Evolutionary conservation across 2,797 vertebrate species (phyloP), one percentile per base, ranked within the genome.

Genomic region (Chelidonichthys spinosus): DNA sequence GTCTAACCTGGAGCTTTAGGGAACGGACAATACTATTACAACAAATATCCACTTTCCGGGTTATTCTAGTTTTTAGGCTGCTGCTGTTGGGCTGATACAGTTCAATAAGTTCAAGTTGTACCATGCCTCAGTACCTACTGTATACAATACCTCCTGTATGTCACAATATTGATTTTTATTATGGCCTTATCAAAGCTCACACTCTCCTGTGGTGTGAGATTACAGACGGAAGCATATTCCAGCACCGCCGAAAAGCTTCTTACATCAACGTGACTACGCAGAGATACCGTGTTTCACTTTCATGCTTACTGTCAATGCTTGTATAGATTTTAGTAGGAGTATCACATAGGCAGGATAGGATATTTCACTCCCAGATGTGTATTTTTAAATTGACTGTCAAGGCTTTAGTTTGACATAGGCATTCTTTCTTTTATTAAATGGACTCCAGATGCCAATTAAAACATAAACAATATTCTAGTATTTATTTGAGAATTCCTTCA

Each of bases 91-190:
- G 11, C 43, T 40, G 4, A 50, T 50, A 53, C 15, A 36, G n/a
- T 59, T 76, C 5, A 63, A 1, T 49, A 44, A 35, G 60, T 67
- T 62, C 10, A 63, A 60, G 10, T 55, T 3, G 13, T 35, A 44
- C 40, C 33, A 32, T 59, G 39, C n/a, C 59, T 32, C 13, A 8
- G 11, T 36, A 58, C 36, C 40, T 25, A 33, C 17, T 54, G 3
- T 55, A 39, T 63, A 25, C 25, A 25, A 25, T 25, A 25, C 25
- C 1, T 25, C 25, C 25, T 25, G 25, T 39, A 50, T 58, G 32
- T 65, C 47, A 47, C 61, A 17, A 74, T 49, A 36, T 49, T 64
- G 58, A 4, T 83, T 83, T 25, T 86, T 85, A 72, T 73, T 56
- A 65, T 2, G 2, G 39, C 42, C 46, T 76, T 78, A 77, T 81